A percentile compares a stretch with the other conserved stretches of the same genome.
These are phyloP conservation scores for Aleadryas rufinucha DNA, from an alignment of 2,113 vertebrate species.

Conservation along the genomic window DNA sequence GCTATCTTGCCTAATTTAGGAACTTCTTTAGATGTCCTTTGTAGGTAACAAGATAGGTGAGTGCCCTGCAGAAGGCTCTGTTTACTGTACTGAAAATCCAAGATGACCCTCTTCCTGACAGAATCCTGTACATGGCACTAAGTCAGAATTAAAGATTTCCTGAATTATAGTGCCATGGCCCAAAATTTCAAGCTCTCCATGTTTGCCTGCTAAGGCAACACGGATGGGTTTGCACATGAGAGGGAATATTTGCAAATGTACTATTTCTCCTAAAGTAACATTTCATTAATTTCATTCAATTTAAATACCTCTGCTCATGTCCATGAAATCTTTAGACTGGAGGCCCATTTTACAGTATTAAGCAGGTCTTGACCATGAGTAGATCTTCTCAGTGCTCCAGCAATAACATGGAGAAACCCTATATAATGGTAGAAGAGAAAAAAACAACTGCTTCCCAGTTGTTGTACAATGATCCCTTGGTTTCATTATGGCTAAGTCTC, in stretches of 20 bases:
- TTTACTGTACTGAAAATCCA: neutral
- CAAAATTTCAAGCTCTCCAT: neutral
- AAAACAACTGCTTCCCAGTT: neutral
- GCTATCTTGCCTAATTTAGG: neutral
- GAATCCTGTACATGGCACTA: neutral
- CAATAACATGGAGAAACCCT: neutral
- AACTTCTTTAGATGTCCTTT: neutral
- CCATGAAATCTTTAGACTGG: neutral
- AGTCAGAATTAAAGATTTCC: neutral
- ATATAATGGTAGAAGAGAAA: neutral
- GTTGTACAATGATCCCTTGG: neutral
- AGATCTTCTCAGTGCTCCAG: neutral
- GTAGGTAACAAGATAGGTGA: neutral
- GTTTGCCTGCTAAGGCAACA: neutral
- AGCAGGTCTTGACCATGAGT: neutral
- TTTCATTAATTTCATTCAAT: neutral
- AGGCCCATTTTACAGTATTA: neutral
- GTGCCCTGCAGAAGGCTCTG: neutral
- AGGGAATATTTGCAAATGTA: neutral
- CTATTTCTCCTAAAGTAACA: neutral
- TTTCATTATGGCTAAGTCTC: neutral
- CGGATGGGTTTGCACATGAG: neutral
- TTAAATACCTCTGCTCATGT: neutral
- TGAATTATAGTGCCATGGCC: neutral
- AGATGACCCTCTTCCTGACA: neutral